phyloP scores from a whole-genome alignment of 2,888 invertebrate species.

The Parascotia fuliginaria region DNA sequence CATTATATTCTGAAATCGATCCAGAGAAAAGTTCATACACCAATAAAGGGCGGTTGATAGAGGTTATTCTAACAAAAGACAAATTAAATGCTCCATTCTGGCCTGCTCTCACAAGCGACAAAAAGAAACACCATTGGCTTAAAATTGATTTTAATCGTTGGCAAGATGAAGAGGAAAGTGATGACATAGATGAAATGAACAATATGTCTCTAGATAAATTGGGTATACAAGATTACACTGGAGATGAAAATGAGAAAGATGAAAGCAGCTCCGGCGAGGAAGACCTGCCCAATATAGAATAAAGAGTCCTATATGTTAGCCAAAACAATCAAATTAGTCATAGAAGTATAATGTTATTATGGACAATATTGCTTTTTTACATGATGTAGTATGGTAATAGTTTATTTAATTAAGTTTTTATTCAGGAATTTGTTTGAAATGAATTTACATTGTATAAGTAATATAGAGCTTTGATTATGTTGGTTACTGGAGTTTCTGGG shows the following conservation, averaged over 20 bases:
- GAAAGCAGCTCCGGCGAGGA: slow-evolving; percentile 91
- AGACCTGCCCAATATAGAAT: slow-evolving; percentile 90
- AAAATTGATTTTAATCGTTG: slow-evolving; percentile 99
- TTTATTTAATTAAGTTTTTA: neutral
- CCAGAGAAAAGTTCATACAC: slow-evolving; percentile 90
- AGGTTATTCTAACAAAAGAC: slow-evolving; percentile 89
- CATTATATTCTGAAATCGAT: slow-evolving; percentile 93
- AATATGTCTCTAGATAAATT: slow-evolving; percentile 60
- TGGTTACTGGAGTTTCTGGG: too few relatives aligned
- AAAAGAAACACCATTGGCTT: slow-evolving; percentile 96
- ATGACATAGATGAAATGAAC: slow-evolving; percentile 83
- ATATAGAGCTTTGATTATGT: too few relatives aligned
- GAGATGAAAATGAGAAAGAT: slow-evolving; percentile 77
- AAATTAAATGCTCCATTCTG: slow-evolving; percentile 91
- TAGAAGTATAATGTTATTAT: slow-evolving; percentile 48
- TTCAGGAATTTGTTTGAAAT: neutral
- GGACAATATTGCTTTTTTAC: slow-evolving; percentile 60
- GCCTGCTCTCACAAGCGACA: slow-evolving; percentile 94
- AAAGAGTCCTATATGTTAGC: slow-evolving; percentile 46
- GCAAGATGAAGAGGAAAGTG: slow-evolving; percentile 98
- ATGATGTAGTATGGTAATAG: slow-evolving; percentile 45
- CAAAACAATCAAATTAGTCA: slow-evolving; percentile 48
- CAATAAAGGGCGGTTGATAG: slow-evolving; percentile 90
- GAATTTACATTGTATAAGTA: too few relatives aligned
- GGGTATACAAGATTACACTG: slow-evolving; percentile 48